These are phyloP conservation scores for Tetramorium simillimum DNA, from an alignment of 1,140 invertebrate species.

Conservation along the genomic window DNA sequence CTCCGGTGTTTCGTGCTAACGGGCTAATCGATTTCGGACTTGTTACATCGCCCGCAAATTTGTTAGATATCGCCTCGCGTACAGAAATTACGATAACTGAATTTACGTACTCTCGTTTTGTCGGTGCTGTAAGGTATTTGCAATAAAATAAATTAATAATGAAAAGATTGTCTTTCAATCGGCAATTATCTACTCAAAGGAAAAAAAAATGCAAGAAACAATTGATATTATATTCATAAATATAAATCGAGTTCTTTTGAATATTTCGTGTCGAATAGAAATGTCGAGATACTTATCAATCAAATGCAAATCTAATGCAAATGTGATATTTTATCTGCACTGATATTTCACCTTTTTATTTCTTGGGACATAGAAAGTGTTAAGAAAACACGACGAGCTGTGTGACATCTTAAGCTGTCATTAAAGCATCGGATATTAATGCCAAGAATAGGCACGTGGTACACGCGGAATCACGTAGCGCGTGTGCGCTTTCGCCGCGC, in stretches of 20 bases:
- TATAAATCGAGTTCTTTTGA: not conserved
- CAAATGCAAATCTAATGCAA: conserved; percentile 14
- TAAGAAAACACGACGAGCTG: not conserved
- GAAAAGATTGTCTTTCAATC: not conserved
- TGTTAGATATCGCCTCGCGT: not conserved
- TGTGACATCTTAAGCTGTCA: not conserved
- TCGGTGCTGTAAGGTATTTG: not conserved
- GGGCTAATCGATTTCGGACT: conserved; percentile 78
- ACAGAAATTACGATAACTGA: not conserved
- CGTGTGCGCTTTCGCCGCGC: conserved; percentile 10
- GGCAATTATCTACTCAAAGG: not conserved
- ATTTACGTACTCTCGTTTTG: not conserved
- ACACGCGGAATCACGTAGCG: conserved; percentile 25
- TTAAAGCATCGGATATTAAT: not conserved
- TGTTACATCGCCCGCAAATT: conserved; percentile 56
- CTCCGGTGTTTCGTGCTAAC: conserved; percentile 53
- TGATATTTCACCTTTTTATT: not conserved
- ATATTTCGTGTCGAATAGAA: not conserved
- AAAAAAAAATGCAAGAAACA: not conserved
- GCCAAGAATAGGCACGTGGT: not conserved
- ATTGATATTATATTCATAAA: not conserved
- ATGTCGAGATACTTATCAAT: not conserved
- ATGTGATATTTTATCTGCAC: not conserved
- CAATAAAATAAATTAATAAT: not conserved
- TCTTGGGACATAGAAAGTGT: not conserved